These are phyloP conservation scores for Chitala chitala DNA, from an alignment of 2,113 vertebrate species.

Conservation along the genomic window DNA sequence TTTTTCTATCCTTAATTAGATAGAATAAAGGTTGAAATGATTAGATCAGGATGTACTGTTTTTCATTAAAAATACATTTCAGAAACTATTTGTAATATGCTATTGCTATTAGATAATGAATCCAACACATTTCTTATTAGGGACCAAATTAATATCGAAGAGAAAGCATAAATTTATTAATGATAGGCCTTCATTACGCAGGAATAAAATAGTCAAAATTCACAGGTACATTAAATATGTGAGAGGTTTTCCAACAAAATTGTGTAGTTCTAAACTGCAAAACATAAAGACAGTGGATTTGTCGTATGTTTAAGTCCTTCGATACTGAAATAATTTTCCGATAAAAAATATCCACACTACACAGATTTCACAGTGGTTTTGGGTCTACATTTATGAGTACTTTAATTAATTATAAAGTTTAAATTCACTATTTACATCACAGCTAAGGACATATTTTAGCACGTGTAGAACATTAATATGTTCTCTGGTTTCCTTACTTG, in stretches of 20 bases:
- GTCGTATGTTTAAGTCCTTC: too few relatives aligned
- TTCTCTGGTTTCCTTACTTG: neutral
- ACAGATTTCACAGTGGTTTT: too few relatives aligned
- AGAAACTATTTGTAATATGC: constrained; percentile 95
- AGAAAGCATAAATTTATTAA: constrained; percentile 91
- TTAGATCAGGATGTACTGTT: constrained; percentile 99
- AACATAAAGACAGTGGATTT: too few relatives aligned
- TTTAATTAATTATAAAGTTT: too few relatives aligned
- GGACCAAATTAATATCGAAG: constrained; percentile 90
- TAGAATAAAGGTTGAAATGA: constrained; percentile 99
- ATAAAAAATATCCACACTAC: too few relatives aligned
- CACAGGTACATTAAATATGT: constrained; percentile 54
- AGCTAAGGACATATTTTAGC: too few relatives aligned
- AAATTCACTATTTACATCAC: too few relatives aligned
- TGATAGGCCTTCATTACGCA: constrained; percentile 87
- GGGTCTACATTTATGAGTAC: too few relatives aligned
- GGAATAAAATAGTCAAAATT: constrained; percentile 54
- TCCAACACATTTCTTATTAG: constrained; percentile 88
- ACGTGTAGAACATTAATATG: too few relatives aligned
- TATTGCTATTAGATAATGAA: constrained; percentile 98
- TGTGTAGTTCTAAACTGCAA: neutral
- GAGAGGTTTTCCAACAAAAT: constrained; percentile 33
- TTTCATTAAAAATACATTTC: constrained; percentile 99
- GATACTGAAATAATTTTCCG: too few relatives aligned
- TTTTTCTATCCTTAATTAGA: constrained; percentile 99